Evolutionary conservation across 2,888 invertebrate genomes (phyloP).

Genomic region (Protonemura montana): DNA sequence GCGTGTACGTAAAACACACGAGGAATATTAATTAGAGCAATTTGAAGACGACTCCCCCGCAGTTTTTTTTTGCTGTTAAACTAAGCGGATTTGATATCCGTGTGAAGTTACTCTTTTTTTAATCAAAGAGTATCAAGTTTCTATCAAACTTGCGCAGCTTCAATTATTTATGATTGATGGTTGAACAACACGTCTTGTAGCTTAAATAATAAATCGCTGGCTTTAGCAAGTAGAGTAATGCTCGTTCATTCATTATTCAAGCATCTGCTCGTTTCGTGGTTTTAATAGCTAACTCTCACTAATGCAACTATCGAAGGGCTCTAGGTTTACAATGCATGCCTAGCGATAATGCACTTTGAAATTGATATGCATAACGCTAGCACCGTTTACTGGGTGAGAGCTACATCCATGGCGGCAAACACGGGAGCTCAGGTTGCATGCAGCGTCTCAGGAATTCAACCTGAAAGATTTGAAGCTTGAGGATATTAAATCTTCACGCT

Average conservation of each 20-base stretch:
- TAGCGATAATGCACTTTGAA: too few relatives aligned
- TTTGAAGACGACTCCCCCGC: neutral
- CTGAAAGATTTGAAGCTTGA: too few relatives aligned
- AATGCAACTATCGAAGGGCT: neutral
- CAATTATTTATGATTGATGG: slow-evolving; percentile 12
- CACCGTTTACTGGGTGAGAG: too few relatives aligned
- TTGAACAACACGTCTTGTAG: neutral
- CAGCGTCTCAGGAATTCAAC: too few relatives aligned
- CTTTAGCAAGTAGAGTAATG: neutral
- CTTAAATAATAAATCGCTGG: neutral
- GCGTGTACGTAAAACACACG: neutral
- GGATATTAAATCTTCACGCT: too few relatives aligned
- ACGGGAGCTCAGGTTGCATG: too few relatives aligned
- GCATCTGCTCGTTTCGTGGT: neutral
- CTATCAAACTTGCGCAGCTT: slow-evolving; percentile 2
- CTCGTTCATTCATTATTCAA: neutral
- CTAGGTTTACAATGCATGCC: too few relatives aligned
- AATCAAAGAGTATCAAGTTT: slow-evolving; percentile 7
- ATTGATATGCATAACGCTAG: too few relatives aligned
- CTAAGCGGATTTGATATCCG: neutral
- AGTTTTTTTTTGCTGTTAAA: neutral
- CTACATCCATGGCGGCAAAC: too few relatives aligned
- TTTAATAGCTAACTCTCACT: neutral
- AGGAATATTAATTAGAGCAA: slow-evolving; percentile 12
- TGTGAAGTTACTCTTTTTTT: neutral